Conservation (phyloP, 2,113 vertebrate genomes). For the Psephotus haematonotus region DNA sequence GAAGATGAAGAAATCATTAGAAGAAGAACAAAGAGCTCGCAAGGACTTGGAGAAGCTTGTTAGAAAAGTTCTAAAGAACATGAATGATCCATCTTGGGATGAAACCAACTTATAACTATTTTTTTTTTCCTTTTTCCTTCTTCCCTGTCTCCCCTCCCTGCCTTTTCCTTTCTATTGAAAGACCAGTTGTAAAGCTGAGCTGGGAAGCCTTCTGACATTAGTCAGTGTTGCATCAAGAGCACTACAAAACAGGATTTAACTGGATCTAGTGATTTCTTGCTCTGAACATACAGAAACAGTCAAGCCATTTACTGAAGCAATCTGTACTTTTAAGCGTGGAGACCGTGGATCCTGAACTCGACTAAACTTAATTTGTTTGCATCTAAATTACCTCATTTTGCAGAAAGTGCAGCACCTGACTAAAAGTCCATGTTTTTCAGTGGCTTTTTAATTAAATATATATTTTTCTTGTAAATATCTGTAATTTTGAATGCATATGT, state of each 20-base stretch:
- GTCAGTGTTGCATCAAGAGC: slow-evolving; percentile 59
- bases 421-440: slow-evolving; percentile 61
- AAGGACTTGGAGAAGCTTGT: slow-evolving; percentile 95
- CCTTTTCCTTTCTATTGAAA: slow-evolving; percentile 42
- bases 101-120: slow-evolving; percentile 91
- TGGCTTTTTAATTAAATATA: slow-evolving; percentile 60
- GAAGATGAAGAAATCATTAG: slow-evolving; percentile 95
- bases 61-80: slow-evolving; percentile 90
- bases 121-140: not conserved
- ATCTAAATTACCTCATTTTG: slow-evolving; percentile 76
- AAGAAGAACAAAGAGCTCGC: slow-evolving; percentile 93
- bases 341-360: slow-evolving; percentile 32
- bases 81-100: slow-evolving; percentile 96
- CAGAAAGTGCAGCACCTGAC: slow-evolving; percentile 69
- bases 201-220: slow-evolving; percentile 56
- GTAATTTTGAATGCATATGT: slow-evolving; percentile 55
- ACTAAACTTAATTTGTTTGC: slow-evolving; percentile 55
- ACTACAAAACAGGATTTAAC: slow-evolving; percentile 68
- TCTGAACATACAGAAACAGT: slow-evolving; percentile 40
- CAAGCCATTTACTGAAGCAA: slow-evolving; percentile 59
- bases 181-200: slow-evolving; percentile 60
- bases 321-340: slow-evolving; percentile 39
- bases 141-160: not conserved
- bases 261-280: slow-evolving; percentile 60
- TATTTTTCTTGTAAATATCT: slow-evolving; percentile 72